Conservation (phyloP, 2,113 vertebrate species). For the Procapra przewalskii region DNA sequence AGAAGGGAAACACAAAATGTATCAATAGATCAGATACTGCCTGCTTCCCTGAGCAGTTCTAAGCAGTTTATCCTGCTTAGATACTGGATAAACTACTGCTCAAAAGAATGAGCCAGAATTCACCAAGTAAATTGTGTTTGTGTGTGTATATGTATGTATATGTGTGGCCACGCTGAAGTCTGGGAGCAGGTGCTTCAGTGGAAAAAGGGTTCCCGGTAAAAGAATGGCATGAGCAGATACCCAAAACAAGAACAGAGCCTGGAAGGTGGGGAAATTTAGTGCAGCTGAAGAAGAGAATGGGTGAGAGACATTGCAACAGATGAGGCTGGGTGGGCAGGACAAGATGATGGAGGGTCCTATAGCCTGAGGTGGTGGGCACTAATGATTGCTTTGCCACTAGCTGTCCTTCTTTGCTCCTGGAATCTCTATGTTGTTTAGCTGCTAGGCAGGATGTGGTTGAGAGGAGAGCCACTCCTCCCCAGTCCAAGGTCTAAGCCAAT, state of each 20-base stretch:
- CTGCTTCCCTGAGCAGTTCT: background rate
- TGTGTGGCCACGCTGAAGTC: rapidly evolving
- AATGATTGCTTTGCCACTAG: background rate
- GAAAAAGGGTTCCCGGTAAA: background rate
- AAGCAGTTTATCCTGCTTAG: background rate
- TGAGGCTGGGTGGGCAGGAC: background rate
- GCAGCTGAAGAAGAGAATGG: background rate
- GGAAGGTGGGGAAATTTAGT: background rate
- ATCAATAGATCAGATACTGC: background rate
- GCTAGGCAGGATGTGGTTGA: background rate
- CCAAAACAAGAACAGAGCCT: background rate
- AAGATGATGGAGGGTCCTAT: background rate
- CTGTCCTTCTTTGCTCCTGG: background rate
- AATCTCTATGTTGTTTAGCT: background rate
- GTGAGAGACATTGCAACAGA: background rate
- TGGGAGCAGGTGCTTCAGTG: background rate
- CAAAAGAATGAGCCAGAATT: background rate
- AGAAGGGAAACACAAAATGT: background rate
- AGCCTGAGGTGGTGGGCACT: background rate
- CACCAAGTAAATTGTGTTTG: background rate
- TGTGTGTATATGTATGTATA: background rate
- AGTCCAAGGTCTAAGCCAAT: background rate
- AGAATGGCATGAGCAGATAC: background rate
- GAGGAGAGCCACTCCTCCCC: background rate
- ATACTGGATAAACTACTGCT: background rate